These are phyloP conservation scores for Craniophora ligustri DNA, from an alignment of 2,888 invertebrate species.

Conservation along the genomic window DNA sequence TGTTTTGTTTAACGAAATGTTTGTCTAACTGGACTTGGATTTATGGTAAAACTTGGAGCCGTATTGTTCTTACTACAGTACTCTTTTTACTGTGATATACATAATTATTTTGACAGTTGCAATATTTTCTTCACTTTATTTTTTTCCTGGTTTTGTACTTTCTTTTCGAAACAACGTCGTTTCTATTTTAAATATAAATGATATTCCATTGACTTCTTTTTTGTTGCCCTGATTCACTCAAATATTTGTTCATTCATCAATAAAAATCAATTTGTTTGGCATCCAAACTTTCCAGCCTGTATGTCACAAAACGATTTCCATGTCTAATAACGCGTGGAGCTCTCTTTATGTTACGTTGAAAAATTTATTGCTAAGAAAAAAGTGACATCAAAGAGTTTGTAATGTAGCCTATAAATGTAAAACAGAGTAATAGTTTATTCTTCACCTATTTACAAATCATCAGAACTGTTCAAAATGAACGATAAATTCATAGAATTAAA, in stretches of 20 bases:
- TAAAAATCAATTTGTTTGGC: too few relatives aligned
- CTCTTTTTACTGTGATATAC: constrained; percentile 10
- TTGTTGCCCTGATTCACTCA: too few relatives aligned
- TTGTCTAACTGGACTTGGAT: constrained; percentile 31
- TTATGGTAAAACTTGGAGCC: constrained; percentile 25
- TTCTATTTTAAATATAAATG: too few relatives aligned
- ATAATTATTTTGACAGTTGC: constrained; percentile 27
- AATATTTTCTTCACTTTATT: constrained; percentile 8
- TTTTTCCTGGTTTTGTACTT: constrained; percentile 3
- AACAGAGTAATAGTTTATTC: constrained; percentile 50
- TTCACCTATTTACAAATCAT: constrained; percentile 56
- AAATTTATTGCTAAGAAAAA: constrained; percentile 79
- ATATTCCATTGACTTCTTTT: neutral
- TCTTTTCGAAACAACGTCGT: too few relatives aligned
- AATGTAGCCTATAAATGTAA: constrained; percentile 69
- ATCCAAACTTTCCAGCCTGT: constrained; percentile 43
- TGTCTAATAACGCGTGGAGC: constrained; percentile 75
- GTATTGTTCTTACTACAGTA: constrained; percentile 24
- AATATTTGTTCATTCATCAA: too few relatives aligned
- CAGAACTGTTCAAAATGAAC: constrained; percentile 40
- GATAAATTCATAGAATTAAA: constrained; percentile 53
- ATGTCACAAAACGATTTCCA: constrained; percentile 69
- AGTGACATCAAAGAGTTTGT: constrained; percentile 81
- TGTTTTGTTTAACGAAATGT: constrained; percentile 37
- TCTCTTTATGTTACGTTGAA: constrained; percentile 76